A percentile compares a stretch with the other conserved stretches of the same genome.
These are phyloP conservation scores for Apis dorsata DNA, from an alignment of 1,140 invertebrate genomes.

Conservation along the genomic window DNA sequence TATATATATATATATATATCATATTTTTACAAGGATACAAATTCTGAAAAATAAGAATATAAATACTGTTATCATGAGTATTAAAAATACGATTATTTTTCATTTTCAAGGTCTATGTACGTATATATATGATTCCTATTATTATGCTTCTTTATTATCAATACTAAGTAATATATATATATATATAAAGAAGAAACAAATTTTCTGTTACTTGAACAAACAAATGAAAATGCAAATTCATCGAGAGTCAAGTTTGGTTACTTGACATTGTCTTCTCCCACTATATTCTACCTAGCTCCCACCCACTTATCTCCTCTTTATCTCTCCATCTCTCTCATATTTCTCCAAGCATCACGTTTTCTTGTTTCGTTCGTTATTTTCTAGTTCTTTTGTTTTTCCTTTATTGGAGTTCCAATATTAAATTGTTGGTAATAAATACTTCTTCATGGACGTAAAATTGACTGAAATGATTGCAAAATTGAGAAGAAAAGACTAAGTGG, in stretches of 20 bases:
- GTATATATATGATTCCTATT: too few species aligned
- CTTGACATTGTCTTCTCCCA: slow-evolving; percentile 36
- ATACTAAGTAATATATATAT: too few species aligned
- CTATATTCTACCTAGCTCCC: slow-evolving; percentile 6
- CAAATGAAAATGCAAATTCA: slow-evolving; percentile 42
- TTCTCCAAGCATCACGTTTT: background rate
- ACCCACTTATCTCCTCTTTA: background rate
- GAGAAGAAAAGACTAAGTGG: slow-evolving; percentile 8
- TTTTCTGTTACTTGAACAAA: slow-evolving; percentile 23
- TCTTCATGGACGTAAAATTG: slow-evolving; percentile 24
- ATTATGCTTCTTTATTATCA: too few species aligned
- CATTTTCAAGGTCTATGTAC: too few species aligned
- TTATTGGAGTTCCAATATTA: background rate
- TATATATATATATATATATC: too few species aligned
- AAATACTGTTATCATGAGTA: too few species aligned
- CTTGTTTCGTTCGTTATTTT: slow-evolving; percentile 4
- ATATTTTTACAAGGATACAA: too few species aligned
- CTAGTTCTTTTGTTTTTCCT: background rate
- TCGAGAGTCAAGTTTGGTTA: slow-evolving; percentile 46
- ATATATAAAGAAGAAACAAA: background rate
- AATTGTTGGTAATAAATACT: slow-evolving; percentile 21
- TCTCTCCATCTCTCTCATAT: background rate
- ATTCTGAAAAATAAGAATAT: too few species aligned
- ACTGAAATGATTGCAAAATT: slow-evolving; percentile 25
- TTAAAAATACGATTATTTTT: too few species aligned